These are phyloP conservation scores for Galemys pyrenaicus DNA, from an alignment of 2,113 vertebrate genomes.

Conservation along the genomic window DNA sequence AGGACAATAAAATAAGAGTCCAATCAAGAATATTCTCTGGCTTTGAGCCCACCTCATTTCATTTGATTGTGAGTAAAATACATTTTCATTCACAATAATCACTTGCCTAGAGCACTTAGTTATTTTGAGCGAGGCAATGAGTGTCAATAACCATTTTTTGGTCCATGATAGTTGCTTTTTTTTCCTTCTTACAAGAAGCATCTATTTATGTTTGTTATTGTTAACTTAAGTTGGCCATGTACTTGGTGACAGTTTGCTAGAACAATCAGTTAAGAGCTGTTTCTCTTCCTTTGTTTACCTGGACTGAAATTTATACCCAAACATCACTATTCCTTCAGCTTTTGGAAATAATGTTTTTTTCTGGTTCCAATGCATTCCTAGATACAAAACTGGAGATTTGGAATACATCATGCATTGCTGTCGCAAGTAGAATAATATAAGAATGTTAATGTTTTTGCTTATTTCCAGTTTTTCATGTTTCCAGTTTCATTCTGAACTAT, in stretches of 20 bases:
- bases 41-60: constrained; percentile 46
- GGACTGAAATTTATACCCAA: neutral
- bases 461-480: neutral
- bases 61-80: constrained; percentile 59
- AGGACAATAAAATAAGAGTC: constrained; percentile 59
- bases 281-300: neutral
- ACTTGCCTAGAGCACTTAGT: constrained; percentile 37
- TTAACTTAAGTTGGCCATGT: neutral
- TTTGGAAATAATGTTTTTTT: neutral
- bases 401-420: neutral
- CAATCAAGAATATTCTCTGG: constrained; percentile 67
- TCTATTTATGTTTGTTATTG: neutral
- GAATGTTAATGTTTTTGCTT: neutral
- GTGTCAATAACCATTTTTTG: neutral
- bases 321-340: neutral
- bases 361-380: neutral
- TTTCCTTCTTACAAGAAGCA: neutral
- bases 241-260: neutral
- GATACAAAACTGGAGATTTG: neutral
- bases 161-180: neutral
- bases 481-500: neutral
- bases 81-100: constrained; percentile 43
- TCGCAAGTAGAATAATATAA: neutral
- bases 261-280: neutral
- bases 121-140: constrained; percentile 30